Evolutionary conservation across 2,797 vertebrate species (phyloP), one percentile per base, ranked within the genome.

Genomic region (Anas bernieri): DNA sequence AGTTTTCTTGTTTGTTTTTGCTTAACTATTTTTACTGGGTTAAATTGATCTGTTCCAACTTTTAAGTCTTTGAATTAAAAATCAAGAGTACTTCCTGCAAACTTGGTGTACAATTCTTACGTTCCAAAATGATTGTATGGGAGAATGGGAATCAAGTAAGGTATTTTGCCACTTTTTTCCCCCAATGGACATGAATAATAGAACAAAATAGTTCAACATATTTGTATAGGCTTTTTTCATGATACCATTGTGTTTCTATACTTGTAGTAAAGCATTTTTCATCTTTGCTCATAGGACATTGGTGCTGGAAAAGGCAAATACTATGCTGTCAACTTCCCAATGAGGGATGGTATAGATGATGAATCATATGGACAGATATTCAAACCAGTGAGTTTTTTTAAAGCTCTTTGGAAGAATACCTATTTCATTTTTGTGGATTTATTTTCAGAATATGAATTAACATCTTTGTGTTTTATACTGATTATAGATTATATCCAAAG

Each of bases 271-370:
- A 50, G 7, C 39, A 23, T 85, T 91, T 91, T 7, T 88, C 35
- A 16, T 73, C 58, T 94, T 58, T 93, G 23, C 84, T 91, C 94
- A 17, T 64, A 99, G 99, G 99, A 99, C 94, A 99, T 99, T 61
- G 99, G 99, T 95, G 99, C 99, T 69, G 99, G 99, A 95, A 99
- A 99, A 97, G 99, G 99, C 84, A 99, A 99, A 97, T 99, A 99
- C 92, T 99, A 99, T 48, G 99, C 99, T 54, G 99, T 99, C 88
- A 99, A 99, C 96, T 99, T 99, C 96, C 99, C 99, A 46, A 98
- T 99, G 98, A 98, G 98, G 88, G 99, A 99, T 84, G 99, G 99
- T 78, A 99, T 99, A 82, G 99, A 99, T 90, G 99, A 99, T 73
- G 98, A 99, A 74, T 99, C 99, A 0, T 99, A 99, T 28, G 98